These are phyloP conservation scores for Lordiphosa fenestrarum DNA, from an alignment of 2,888 invertebrate genomes.

Conservation along the genomic window DNA sequence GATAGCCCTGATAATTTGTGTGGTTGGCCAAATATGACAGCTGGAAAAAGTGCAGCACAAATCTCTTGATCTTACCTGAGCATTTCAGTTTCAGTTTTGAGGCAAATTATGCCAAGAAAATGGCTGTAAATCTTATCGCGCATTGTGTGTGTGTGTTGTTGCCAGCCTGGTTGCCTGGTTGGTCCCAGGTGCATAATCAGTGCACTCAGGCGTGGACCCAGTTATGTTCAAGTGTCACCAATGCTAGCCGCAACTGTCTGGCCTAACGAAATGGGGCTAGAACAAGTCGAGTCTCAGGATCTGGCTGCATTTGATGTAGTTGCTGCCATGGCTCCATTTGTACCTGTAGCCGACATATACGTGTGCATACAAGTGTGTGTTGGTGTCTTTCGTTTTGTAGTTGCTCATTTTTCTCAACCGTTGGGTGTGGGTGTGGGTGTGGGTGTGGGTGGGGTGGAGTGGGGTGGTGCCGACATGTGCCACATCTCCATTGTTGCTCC, in stretches of 20 bases:
- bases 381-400: conserved; percentile 23
- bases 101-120: conserved; percentile 24
- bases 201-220: conserved; percentile 42
- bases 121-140: conserved; percentile 40
- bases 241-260: conserved; percentile 47
- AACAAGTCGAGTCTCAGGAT: conserved; percentile 3
- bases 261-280: conserved; percentile 39
- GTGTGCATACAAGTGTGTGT: conserved; percentile 7
- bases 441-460: background rate
- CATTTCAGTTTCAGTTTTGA: background rate
- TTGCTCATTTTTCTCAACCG: conserved; percentile 42
- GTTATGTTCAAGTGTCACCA: conserved; percentile 54
- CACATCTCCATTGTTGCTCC: conserved; percentile 30
- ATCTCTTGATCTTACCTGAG: too few relatives aligned
- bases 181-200: conserved; percentile 46
- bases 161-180: conserved; percentile 2
- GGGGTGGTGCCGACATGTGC: conserved; percentile 20
- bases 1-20: too few relatives aligned
- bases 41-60: too few relatives aligned
- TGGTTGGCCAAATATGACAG: too few relatives aligned
- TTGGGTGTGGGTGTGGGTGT: background rate
- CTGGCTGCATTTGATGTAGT: conserved; percentile 37
- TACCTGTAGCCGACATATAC: conserved; percentile 41
- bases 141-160: conserved; percentile 24
- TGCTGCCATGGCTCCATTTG: conserved; percentile 31